Evolutionary conservation across 2,113 vertebrate species (phyloP).

Genomic region (Cryptomyrus ogoouensis): DNA sequence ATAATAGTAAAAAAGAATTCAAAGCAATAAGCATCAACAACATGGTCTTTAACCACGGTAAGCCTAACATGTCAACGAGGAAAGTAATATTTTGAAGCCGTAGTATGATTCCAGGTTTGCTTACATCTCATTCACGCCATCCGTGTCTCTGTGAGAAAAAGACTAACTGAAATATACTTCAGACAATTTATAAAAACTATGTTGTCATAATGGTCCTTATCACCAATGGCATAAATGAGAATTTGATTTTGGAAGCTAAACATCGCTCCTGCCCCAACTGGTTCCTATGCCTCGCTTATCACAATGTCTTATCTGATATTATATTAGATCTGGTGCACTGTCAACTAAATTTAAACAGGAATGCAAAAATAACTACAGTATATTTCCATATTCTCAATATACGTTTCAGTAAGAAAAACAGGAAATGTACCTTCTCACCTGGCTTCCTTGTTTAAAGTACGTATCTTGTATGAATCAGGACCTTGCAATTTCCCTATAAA

Average conservation of each 20-base stretch:
- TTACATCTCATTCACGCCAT: neutral
- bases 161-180: neutral
- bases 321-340: neutral
- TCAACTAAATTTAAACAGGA: neutral
- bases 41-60: neutral
- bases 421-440: neutral
- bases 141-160: neutral
- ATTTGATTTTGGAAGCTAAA: neutral
- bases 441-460: neutral
- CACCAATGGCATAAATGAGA: neutral
- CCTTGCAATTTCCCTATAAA: neutral
- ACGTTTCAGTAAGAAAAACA: neutral
- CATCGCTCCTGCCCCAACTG: neutral
- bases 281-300: neutral
- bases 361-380: neutral
- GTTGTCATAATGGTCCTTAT: neutral
- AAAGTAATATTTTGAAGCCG: neutral
- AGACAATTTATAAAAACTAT: neutral
- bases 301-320: neutral
- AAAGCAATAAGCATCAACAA: neutral
- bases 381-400: neutral
- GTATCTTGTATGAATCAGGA: neutral
- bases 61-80: neutral
- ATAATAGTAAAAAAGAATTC: neutral
- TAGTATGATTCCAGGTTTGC: neutral